Conservation (phyloP, 1,140 invertebrate species). For the Pogonomyrmex californicus region DNA sequence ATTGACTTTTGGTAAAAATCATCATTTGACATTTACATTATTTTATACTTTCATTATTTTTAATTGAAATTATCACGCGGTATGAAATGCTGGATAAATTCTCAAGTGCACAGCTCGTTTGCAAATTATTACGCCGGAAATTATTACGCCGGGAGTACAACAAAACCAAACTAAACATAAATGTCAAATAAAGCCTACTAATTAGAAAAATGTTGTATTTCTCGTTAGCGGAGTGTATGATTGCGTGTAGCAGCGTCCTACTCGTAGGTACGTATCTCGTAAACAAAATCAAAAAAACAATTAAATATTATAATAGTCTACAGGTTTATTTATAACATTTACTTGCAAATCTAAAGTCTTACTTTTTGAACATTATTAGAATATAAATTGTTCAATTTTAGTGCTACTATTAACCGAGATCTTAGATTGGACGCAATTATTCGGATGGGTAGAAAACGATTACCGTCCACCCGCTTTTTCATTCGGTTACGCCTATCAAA, state of each 20-base stretch:
- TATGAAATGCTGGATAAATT: constrained; percentile 40
- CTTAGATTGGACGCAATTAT: constrained; percentile 74
- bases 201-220: constrained; percentile 72
- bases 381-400: constrained; percentile 46
- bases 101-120: constrained; percentile 1
- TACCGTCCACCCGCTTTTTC: background rate
- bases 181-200: background rate
- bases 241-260: constrained; percentile 73
- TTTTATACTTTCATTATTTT: constrained; percentile 26
- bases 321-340: background rate
- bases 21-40: constrained; percentile 35
- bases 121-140: constrained; percentile 1
- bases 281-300: background rate
- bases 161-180: background rate
- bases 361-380: constrained; percentile 2
- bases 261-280: constrained; percentile 71
- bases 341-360: background rate
- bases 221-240: constrained; percentile 74
- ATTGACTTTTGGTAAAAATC: constrained; percentile 16
- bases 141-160: background rate
- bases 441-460: constrained; percentile 42
- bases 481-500: constrained; percentile 70
- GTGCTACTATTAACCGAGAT: constrained; percentile 78
- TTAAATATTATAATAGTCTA: background rate
- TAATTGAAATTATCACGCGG: background rate